Percentiles rank a stretch among this genome's conserved stretches.
These are phyloP conservation scores for Sebastes matsubarae DNA, from an alignment of 2,797 vertebrate species.

Conservation along the genomic window DNA sequence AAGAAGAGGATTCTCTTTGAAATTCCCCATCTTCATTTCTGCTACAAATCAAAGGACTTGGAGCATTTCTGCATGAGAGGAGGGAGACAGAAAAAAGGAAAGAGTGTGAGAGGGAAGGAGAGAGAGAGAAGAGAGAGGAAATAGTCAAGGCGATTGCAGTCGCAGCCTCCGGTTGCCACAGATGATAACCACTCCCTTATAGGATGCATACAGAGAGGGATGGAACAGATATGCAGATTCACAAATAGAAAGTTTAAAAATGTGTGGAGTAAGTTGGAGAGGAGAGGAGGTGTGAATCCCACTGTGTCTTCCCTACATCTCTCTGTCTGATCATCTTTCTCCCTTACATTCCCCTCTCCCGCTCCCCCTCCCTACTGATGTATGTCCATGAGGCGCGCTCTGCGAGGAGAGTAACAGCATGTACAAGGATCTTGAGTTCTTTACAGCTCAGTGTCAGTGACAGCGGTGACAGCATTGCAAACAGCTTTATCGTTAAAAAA, in stretches of 20 bases:
- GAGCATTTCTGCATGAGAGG: conserved; percentile 69
- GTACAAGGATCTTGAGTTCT: conserved; percentile 13
- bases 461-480: conserved; percentile 29
- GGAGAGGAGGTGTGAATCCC: conserved; percentile 15
- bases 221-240: conserved; percentile 37
- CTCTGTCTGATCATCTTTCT: conserved; percentile 36
- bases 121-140: conserved; percentile 24
- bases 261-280: conserved; percentile 12
- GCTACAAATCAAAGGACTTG: conserved; percentile 79
- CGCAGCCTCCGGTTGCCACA: conserved; percentile 30
- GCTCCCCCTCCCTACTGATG: conserved; percentile 17
- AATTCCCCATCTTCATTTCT: conserved; percentile 81
- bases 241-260: conserved; percentile 32
- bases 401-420: conserved; percentile 20
- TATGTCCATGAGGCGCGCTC: conserved; percentile 28
- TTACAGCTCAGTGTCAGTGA: conserved; percentile 19
- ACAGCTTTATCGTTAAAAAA: conserved; percentile 2
- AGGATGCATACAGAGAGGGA: conserved; percentile 42
- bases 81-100: conserved; percentile 49
- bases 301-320: conserved; percentile 21
- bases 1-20: conserved; percentile 82
- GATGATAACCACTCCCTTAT: conserved; percentile 44
- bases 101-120: conserved; percentile 32
- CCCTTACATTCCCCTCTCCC: neutral
- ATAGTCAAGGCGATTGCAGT: conserved; percentile 33